Evolutionary conservation across 2,797 vertebrate genomes (phyloP), one percentile per base, ranked within the genome.

Genomic region (Enteromius thamalakanensis): DNA sequence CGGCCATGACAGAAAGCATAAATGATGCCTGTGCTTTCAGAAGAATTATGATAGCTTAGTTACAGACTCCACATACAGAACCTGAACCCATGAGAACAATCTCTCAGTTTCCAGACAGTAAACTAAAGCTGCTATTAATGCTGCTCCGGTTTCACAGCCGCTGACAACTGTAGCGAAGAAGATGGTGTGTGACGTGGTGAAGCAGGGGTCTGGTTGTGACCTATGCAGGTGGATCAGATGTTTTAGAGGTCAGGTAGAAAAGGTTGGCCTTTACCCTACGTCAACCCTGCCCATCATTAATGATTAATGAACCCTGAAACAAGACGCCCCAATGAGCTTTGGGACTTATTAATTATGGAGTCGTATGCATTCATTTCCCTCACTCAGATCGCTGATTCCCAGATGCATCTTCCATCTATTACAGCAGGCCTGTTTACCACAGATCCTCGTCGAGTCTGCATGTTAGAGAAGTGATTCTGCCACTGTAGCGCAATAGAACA

Each of bases 261-360:
- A 82, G 88, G 75, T 1, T 23, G 75, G 78, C 55, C 82, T 80
- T 75, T 79, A 72, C 23, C 71, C 76, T 71, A 32, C 51, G 45
- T 17, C 71, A 62, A 77, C 65, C 78, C 84, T 17, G 37, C 79
- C 47, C 51, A 83, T 89, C 75, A 60, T 95, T 88, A 94, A 95
- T 93, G 87, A 93, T 94, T 93, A 88, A 95, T 69, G 80, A 90
- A 84, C 80, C 83, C 84, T 76, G 93, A 92, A 95, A 95, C 89
- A 92, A 7, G 65, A 90, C 70, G 53, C 80, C 75, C 82, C 84
- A 77, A 89, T 47, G 64, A 89, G 86, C 86, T 76, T 84, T 15
- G 42, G 58, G 81, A 82, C 87, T 91, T 90, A 94, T 95, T 89
- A 88, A 95, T 95, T 92, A 95, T 95, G 88, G 82, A 95, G 90